phyloP scores from a whole-genome alignment of 2,113 vertebrate genomes.

The Piprites chloris region DNA sequence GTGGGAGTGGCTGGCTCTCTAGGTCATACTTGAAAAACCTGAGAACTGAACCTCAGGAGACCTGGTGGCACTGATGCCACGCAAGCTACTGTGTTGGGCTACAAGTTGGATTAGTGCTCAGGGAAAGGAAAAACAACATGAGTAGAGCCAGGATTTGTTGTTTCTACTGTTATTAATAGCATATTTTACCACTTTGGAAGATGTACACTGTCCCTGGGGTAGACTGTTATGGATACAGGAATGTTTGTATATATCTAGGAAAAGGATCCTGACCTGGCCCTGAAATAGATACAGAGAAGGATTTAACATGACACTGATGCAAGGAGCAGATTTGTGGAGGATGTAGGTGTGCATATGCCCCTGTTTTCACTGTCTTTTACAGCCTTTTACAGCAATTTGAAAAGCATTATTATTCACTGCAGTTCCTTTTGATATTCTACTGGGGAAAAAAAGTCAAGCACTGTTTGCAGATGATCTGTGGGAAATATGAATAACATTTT shows the following conservation, averaged over 20 bases:
- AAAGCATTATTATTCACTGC: background rate
- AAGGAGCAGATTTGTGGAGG: background rate
- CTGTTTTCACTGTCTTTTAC: background rate
- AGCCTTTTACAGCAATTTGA: background rate
- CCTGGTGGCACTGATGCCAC: background rate
- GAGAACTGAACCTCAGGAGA: background rate
- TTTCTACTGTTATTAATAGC: background rate
- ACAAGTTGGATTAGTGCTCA: background rate
- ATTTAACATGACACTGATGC: background rate
- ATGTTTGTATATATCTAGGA: background rate
- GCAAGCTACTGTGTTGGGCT: background rate
- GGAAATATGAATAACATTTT: background rate
- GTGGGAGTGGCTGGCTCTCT: background rate
- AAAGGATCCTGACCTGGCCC: background rate
- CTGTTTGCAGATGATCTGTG: background rate
- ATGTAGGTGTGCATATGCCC: background rate
- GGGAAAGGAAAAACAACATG: background rate
- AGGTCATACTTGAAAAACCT: background rate
- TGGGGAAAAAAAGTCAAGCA: background rate
- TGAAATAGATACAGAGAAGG: background rate
- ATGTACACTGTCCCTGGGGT: background rate
- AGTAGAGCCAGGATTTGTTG: background rate
- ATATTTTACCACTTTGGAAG: background rate
- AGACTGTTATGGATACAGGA: background rate
- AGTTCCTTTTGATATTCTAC: background rate